Conservation (phyloP, 2,888 invertebrate species). For the Crematogaster levior region DNA sequence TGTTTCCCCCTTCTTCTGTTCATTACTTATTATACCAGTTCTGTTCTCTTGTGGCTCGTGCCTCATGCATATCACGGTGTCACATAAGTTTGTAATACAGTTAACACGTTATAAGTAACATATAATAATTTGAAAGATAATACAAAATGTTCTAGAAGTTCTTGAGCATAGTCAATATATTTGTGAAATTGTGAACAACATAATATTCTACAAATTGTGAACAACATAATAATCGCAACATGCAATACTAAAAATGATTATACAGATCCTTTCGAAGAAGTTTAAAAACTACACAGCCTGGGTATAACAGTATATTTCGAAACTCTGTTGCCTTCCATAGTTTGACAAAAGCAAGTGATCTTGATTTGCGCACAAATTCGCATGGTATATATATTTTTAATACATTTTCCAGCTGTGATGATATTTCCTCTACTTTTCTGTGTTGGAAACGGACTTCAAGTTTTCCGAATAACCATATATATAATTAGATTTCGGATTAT, state of each 20-base stretch:
- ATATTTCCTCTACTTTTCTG: neutral
- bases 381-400: slow-evolving; percentile 7
- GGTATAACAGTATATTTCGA: neutral
- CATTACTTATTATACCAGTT: too few species aligned
- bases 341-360: slow-evolving; percentile 1
- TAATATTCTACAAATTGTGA: too few species aligned
- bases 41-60: too few species aligned
- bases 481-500: too few species aligned
- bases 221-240: too few species aligned
- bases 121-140: too few species aligned
- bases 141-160: too few species aligned
- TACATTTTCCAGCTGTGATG: neutral
- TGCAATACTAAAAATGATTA: neutral
- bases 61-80: too few species aligned
- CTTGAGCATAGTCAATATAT: neutral
- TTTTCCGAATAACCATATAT: slow-evolving; percentile 10
- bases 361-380: slow-evolving; percentile 6
- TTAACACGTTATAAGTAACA: too few species aligned
- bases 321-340: slow-evolving; percentile 13
- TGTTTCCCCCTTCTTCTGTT: too few species aligned
- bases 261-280: neutral
- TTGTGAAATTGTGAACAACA: neutral
- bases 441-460: neutral
- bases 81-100: too few species aligned
- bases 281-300: neutral